Evolutionary conservation across 1,140 invertebrate species (phyloP).

Genomic region (Tetramorium alpestre): DNA sequence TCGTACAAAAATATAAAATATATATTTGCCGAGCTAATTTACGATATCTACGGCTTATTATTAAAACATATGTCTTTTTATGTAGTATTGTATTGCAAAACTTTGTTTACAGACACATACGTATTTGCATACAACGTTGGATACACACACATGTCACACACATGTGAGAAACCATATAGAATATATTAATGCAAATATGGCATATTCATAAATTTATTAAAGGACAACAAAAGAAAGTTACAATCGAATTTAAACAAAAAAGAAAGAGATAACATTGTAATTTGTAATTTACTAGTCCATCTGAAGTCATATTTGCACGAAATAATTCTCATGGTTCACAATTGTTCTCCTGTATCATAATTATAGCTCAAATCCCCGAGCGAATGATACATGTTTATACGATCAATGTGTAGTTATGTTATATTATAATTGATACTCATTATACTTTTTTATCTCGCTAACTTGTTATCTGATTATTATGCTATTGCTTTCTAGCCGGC

Average conservation of each 20-base stretch:
- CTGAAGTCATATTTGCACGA: neutral
- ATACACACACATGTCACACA: neutral
- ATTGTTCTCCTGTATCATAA: neutral
- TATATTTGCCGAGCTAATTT: constrained; percentile 67
- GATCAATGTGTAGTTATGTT: neutral
- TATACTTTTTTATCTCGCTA: constrained; percentile 17
- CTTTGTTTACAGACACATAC: neutral
- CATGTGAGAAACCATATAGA: neutral
- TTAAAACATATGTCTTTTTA: constrained; percentile 17
- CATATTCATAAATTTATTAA: neutral
- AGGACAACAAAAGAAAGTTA: neutral
- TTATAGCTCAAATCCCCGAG: neutral
- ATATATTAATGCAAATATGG: constrained; percentile 16
- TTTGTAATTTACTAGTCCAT: neutral
- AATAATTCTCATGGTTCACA: neutral
- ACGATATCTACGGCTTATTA: constrained; percentile 52
- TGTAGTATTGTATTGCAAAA: constrained; percentile 15
- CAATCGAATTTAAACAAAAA: neutral
- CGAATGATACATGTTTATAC: neutral
- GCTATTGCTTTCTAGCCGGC: constrained; percentile 75
- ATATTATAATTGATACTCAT: neutral
- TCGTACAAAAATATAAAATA: constrained; percentile 77
- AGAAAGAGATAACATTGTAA: neutral
- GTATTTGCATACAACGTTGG: neutral
- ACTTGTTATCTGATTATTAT: constrained; percentile 59